Conservation (phyloP, 1,140 invertebrate genomes). For the Chymomyza costata region DNA sequence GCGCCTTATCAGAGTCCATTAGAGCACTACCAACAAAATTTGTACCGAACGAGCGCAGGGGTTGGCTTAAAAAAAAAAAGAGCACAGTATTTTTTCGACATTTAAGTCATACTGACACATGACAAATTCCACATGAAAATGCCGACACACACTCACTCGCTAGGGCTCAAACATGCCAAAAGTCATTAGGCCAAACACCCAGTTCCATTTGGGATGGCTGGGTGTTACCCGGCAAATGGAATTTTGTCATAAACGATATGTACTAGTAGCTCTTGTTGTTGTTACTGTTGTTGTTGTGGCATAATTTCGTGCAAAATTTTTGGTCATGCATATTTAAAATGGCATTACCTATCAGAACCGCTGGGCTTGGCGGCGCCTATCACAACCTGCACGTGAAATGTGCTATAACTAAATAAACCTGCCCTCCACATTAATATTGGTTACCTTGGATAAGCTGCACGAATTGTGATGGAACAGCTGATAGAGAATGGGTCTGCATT, state of each 20-base stretch:
- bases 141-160: constrained; percentile 21
- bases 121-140: constrained; percentile 66
- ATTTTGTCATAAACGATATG: constrained; percentile 58
- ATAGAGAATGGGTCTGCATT: too few species aligned
- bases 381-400: constrained; percentile 19
- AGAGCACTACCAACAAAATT: constrained; percentile 21
- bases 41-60: too few species aligned
- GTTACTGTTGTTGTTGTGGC: constrained; percentile 39
- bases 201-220: constrained; percentile 31
- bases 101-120: constrained; percentile 71
- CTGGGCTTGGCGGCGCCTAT: too few species aligned
- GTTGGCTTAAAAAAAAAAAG: too few species aligned
- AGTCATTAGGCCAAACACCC: constrained; percentile 67
- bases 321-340: constrained; percentile 62
- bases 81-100: constrained; percentile 60
- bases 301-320: constrained; percentile 68
- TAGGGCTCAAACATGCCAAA: constrained; percentile 32
- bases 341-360: constrained; percentile 7
- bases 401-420: background rate
- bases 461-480: too few species aligned
- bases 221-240: constrained; percentile 45
- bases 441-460: too few species aligned
- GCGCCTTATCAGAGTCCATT: constrained; percentile 69
- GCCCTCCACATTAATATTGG: too few species aligned
- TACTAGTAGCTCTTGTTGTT: constrained; percentile 36